These are phyloP conservation scores for Gorsachius magnificus DNA, from an alignment of 2,797 vertebrate species.

Conservation along the genomic window DNA sequence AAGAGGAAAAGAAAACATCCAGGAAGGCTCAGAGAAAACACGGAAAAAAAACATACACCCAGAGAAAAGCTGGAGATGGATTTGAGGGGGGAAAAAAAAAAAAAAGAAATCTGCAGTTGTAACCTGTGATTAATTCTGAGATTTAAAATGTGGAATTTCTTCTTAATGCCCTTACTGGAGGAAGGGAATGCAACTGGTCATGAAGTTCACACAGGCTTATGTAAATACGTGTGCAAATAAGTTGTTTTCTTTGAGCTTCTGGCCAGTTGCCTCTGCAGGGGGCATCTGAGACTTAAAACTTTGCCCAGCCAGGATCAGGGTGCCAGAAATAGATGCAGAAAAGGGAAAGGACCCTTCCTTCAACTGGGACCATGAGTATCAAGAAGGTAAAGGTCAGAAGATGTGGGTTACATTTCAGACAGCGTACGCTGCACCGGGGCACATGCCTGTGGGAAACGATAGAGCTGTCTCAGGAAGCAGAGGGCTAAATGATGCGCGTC, in stretches of 20 bases:
- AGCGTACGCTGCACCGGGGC: rapidly evolving
- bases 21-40: neutral
- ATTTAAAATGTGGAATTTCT: constrained; percentile 49
- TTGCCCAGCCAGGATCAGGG: neutral
- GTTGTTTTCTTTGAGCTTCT: constrained; percentile 56
- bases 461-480: neutral
- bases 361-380: neutral
- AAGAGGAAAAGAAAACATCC: constrained; percentile 17
- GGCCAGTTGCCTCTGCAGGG: constrained; percentile 36
- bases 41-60: neutral
- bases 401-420: neutral
- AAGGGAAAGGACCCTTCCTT: neutral
- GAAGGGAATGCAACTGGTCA: constrained; percentile 54
- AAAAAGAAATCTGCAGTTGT: neutral
- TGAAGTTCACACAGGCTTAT: constrained; percentile 66
- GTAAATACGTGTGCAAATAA: constrained; percentile 50
- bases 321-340: constrained; percentile 21
- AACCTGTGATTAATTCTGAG: constrained; percentile 43
- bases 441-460: neutral
- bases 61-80: neutral
- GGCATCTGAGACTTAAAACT: constrained; percentile 22
- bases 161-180: constrained; percentile 38
- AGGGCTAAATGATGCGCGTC: neutral
- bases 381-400: neutral
- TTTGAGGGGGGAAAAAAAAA: neutral